Evolutionary conservation across 2,888 invertebrate genomes (phyloP), one percentile per base, ranked within the genome.

Genomic region (Endomychus coccineus): DNA sequence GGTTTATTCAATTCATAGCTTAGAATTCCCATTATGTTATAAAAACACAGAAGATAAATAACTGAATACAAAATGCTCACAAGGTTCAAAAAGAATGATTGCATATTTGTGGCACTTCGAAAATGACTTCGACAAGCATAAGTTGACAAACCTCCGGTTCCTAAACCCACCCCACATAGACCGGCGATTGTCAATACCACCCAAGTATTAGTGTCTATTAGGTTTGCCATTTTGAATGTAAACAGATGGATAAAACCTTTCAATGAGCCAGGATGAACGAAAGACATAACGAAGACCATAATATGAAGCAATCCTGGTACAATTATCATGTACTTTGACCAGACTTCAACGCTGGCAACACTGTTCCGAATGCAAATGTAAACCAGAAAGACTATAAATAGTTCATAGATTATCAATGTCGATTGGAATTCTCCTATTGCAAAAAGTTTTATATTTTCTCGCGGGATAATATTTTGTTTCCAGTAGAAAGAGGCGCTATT

Each of bases 401-500:
- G 3, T 21, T 27, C n/a, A 12, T 25, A 31, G 2, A 22, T 16
- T 3, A 29, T 15, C 2, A 37, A n/a, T n/a, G n/a, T n/a, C n/a
- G n/a, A n/a, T n/a, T n/a, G n/a, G n/a, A n/a, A n/a, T n/a, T n/a
- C n/a, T n/a, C n/a, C n/a, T n/a, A n/a, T n/a, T n/a, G n/a, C n/a
- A n/a, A n/a, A n/a, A n/a, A n/a, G n/a, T n/a, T n/a, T n/a, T n/a
- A n/a, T n/a, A n/a, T n/a, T n/a, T n/a, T n/a, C n/a, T n/a, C n/a
- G n/a, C n/a, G n/a, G n/a, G n/a, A n/a, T n/a, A n/a, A n/a, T n/a
- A n/a, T n/a, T n/a, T n/a, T n/a, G n/a, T n/a, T 27, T 21, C 31
- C 31, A 31, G 13, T 29, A 37, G 16, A 25, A 37, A n/a, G 13
- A n/a, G 4, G 36, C 27, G 19, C 36, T 37, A 7, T 37, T 17